phyloP scores from a whole-genome alignment of 1,140 invertebrate genomes.

The Spodoptera litura region DNA sequence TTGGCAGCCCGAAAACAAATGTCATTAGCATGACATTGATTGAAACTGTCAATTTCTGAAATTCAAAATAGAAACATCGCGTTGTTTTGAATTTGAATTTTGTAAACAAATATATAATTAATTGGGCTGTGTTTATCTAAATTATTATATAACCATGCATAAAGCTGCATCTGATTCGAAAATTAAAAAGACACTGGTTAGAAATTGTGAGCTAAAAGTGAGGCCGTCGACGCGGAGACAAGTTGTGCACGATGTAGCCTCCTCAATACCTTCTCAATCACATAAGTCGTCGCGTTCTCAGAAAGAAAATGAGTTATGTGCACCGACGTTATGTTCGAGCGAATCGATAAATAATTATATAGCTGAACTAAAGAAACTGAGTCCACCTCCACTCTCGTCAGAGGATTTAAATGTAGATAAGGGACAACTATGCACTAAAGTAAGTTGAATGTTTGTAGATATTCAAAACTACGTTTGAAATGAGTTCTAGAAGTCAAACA shows the following conservation, averaged over 20 bases:
- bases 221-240: slow-evolving; percentile 44
- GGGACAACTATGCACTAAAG: slow-evolving; percentile 65
- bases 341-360: slow-evolving; percentile 73
- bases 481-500: too few relatives aligned
- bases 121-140: background rate
- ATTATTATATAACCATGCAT: slow-evolving; percentile 58
- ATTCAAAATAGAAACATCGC: slow-evolving; percentile 8
- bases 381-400: slow-evolving; percentile 48
- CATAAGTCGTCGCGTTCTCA: slow-evolving; percentile 40
- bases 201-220: slow-evolving; percentile 68
- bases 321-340: slow-evolving; percentile 74
- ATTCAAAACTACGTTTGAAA: too few relatives aligned
- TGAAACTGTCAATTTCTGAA: background rate
- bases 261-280: slow-evolving; percentile 50
- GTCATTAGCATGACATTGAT: background rate
- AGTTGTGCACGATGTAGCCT: slow-evolving; percentile 58
- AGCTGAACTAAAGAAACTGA: slow-evolving; percentile 63
- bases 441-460: slow-evolving; percentile 46
- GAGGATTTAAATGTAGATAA: slow-evolving; percentile 66
- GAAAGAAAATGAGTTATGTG: slow-evolving; percentile 61
- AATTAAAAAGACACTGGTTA: slow-evolving; percentile 77
- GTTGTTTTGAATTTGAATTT: slow-evolving; percentile 34
- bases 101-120: slow-evolving; percentile 36
- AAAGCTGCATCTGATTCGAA: slow-evolving; percentile 65
- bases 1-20: background rate